These are phyloP conservation scores for Actinostola sp. DNA, from an alignment of 92 coral and sea anemone species.

Conservation along the genomic window DNA sequence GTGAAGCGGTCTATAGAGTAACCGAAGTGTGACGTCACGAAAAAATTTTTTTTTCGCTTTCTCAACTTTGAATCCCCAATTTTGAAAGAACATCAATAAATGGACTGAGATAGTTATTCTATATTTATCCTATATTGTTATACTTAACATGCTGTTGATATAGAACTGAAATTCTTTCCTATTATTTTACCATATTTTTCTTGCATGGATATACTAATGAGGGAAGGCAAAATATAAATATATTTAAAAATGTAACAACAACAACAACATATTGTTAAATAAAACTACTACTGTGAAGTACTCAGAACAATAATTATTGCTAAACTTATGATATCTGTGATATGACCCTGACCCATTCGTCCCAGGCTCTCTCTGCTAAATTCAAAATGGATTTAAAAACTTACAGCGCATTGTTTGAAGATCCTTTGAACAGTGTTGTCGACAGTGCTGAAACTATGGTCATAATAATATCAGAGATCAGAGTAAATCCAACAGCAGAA, in stretches of 20 bases:
- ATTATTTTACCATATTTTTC: slow-evolving; percentile 65
- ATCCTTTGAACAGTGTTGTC: slow-evolving; percentile 14
- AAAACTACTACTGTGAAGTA: too few relatives aligned
- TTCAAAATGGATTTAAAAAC: not conserved
- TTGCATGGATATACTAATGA: slow-evolving; percentile 55
- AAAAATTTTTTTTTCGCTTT: too few relatives aligned
- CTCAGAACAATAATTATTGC: too few relatives aligned
- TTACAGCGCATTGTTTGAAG: slow-evolving; percentile 12
- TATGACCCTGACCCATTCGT: not conserved
- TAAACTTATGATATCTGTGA: not conserved
- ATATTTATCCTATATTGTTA: too few relatives aligned
- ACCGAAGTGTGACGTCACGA: too few relatives aligned
- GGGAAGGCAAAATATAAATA: not conserved
- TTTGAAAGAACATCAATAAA: too few relatives aligned
- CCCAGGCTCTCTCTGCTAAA: slow-evolving; percentile 27
- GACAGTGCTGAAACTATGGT: slow-evolving; percentile 26
- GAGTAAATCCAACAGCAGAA: not conserved
- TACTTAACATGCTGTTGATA: slow-evolving; percentile 71
- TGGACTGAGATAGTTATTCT: too few relatives aligned
- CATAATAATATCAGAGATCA: not conserved
- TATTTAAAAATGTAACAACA: too few relatives aligned
- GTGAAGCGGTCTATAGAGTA: too few relatives aligned
- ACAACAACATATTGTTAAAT: not conserved
- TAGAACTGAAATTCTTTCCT: slow-evolving; percentile 45
- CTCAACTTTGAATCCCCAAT: too few relatives aligned